Evolutionary conservation across 2,797 vertebrate species (phyloP), one percentile per base, ranked within the genome.

Genomic region (Argyrosomus regius): DNA sequence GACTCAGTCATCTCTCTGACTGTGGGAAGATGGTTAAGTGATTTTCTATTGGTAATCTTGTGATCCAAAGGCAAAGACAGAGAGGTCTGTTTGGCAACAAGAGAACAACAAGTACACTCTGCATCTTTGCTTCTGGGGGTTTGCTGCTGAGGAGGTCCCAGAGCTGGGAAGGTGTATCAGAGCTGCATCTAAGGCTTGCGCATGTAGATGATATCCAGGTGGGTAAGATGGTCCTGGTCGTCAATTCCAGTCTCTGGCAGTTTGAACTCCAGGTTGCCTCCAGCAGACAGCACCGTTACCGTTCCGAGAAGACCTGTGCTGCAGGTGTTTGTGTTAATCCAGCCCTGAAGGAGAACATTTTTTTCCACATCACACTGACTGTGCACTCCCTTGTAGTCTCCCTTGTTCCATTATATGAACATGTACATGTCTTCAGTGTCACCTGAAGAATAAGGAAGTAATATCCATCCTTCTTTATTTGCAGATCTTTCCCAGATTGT

Each of bases 401-500:
- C 0, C 0, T 0, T 2, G 0, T 16, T 5, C 0, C 0, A 0
- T 20, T 0, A 1, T 24, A 16, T 0, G 1, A 2, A 1, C 0
- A 0, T 2, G 14, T 13, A 13, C 1, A 18, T 45, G 1, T 3
- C 14, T 45, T 35, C 48, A 93, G 43, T 0, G 90, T 92, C 70
- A 95, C 82, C 60, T 78, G 88, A 52, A 95, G 87, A 78, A 56
- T 93, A 6, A 96, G 8, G 49, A 94, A 94, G 89, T 91, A 95
- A 26, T 69, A 62, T 45, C 93, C 95, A 1, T 92, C 91, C 5
- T 16, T 0, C 1, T 0, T 3, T 7, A 87, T 0, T 1, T 0
- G 24, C 17, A 95, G 61, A 9, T 0, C 0, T 0, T 46, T 0
- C 3, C 0, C 49, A 0, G 0, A 0, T 0, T 1, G 0, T 1